Evolutionary conservation across 1,140 invertebrate species (phyloP), one percentile per base, ranked within the genome.

Genomic region (Palaemon carinicauda): DNA sequence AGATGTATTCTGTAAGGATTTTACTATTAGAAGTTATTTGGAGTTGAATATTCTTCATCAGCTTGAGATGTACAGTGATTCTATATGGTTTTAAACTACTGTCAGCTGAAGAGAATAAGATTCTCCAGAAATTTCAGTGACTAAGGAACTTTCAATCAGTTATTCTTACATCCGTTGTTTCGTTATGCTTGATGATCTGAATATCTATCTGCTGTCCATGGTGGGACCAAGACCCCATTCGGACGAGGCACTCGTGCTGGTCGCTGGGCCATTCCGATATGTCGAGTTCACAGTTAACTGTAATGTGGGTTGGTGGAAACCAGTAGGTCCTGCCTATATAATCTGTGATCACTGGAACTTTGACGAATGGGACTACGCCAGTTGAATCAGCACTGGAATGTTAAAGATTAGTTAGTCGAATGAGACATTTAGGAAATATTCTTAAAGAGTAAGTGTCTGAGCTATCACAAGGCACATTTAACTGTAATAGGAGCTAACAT

Each of bases 201-300:
- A 80, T 86, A 15, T 86, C 84, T 15, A 86, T 80, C 27, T 86
- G 77, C 24, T 86, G 77, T n/a, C 84, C 84, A 52, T 80, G 84
- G 31, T 86, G 77, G 14, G 84, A 27, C 84, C 84, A 86, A 29
- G 84, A 86, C 27, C 84, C 84, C 65, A 86, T 74, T 50, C 84
- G 51, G 15, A 86, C 50, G 54, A 80, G 15, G 54, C 84, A 86
- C 50, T 80, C 60, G 52, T 86, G 84, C 50, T 73, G 50, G 51
- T 86, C 84, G 24, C 60, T 86, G 9, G 84, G 84, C 84, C 84
- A 86, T 15, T 53, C 24, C 3, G 29, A 69, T 27, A 86, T 60
- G 84, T 80, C 65, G 15, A 86, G 77, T 60, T 86, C 77, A 54
- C 84, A 86, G 19, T 53, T 69, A 24, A 86, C 78, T 1, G 10